phyloP scores from a whole-genome alignment of 2,888 invertebrate species.

The Drosophila pegasa region DNA sequence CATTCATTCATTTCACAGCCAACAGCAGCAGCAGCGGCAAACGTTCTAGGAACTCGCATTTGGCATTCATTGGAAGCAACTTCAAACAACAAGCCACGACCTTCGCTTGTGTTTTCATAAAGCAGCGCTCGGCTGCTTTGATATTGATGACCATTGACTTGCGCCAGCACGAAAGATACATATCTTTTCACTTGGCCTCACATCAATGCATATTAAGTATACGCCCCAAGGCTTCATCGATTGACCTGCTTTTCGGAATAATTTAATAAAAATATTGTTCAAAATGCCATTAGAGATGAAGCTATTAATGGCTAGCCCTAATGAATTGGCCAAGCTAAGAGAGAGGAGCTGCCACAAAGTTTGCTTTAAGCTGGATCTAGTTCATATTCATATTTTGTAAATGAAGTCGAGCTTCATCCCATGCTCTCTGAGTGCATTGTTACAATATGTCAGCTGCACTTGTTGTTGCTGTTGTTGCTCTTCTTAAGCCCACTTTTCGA shows the following conservation, averaged over 20 bases:
- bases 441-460: constrained; percentile 4
- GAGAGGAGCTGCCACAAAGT: too few relatives aligned
- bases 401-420: constrained; percentile 2
- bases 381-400: constrained; percentile 8
- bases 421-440: not conserved
- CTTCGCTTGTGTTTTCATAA: too few relatives aligned
- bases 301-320: not conserved
- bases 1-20: constrained; percentile 42
- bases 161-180: not conserved
- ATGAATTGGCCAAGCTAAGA: not conserved
- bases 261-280: not conserved
- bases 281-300: not conserved
- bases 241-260: not conserved
- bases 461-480: not conserved
- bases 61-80: constrained; percentile 49
- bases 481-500: constrained; percentile 12
- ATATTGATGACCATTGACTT: constrained; percentile 39
- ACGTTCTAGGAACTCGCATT: constrained; percentile 47
- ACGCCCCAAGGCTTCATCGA: constrained; percentile 5
- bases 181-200: not conserved
- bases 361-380: not conserved
- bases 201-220: constrained; percentile 39
- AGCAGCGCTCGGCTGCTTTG: constrained; percentile 15
- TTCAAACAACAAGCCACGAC: constrained; percentile 51
- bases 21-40: constrained; percentile 10